These are phyloP conservation scores for Ips typographus DNA, from an alignment of 1,140 invertebrate species.

Conservation along the genomic window DNA sequence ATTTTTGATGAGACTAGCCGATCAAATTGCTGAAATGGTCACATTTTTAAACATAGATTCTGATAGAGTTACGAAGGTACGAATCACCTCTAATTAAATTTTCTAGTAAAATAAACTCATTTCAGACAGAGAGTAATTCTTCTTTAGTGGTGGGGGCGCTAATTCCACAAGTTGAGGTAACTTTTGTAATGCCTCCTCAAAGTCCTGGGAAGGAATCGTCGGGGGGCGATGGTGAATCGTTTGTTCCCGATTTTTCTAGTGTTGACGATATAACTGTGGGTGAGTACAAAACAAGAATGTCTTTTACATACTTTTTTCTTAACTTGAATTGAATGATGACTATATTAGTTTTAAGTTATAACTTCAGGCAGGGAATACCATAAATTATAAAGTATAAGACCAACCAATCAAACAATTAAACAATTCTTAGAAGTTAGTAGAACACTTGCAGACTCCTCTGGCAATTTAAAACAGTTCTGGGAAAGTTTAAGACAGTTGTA, in stretches of 20 bases:
- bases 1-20: constrained; percentile 80
- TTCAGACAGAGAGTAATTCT: constrained; percentile 53
- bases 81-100: constrained; percentile 8
- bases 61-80: constrained; percentile 64
- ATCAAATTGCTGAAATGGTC: constrained; percentile 77
- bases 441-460: too few species aligned
- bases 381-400: too few species aligned
- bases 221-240: constrained; percentile 75
- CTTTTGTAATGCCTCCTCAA: constrained; percentile 80
- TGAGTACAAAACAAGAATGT: constrained; percentile 16
- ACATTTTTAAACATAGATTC: constrained; percentile 80
- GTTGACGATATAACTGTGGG: constrained; percentile 65
- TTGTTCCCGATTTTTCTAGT: constrained; percentile 78
- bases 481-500: too few species aligned
- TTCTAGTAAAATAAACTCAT: neutral
- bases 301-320: neutral
- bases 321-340: neutral
- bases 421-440: too few species aligned
- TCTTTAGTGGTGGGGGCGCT: constrained; percentile 73
- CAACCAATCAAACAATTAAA: too few species aligned
- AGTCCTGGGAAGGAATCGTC: constrained; percentile 80
- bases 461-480: too few species aligned
- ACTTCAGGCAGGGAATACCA: too few species aligned
- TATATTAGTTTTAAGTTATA: neutral
- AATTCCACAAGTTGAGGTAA: constrained; percentile 83